Percentiles rank a stretch among this genome's conserved stretches.
Conservation (phyloP, 1,140 invertebrate species). For the Philopotamus ludificatus region DNA sequence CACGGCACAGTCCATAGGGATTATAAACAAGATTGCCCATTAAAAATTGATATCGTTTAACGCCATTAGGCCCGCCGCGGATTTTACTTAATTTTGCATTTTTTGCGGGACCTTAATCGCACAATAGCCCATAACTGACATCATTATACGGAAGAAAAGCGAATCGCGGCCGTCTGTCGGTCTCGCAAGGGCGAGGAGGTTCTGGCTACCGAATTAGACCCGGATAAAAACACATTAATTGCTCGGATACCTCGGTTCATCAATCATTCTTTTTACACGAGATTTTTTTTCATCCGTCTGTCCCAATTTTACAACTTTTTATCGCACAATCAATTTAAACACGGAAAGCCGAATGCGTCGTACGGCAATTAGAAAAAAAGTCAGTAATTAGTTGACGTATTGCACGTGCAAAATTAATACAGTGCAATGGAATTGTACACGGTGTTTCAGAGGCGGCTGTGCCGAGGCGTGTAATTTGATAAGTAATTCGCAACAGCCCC, state of each 20-base stretch:
- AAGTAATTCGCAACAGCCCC: slow-evolving; percentile 12
- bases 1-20: no score
- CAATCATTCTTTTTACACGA: slow-evolving; percentile 36
- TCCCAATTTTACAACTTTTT: no score
- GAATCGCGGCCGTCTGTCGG: background rate
- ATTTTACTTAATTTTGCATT: background rate
- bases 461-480: slow-evolving; percentile 2
- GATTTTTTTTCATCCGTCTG: no score
- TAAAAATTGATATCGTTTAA: no score
- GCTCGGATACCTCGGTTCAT: slow-evolving; percentile 28
- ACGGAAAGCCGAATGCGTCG: background rate
- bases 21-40: no score
- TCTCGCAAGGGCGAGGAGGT: slow-evolving; percentile 3
- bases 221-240: slow-evolving; percentile 40
- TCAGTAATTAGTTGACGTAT: slow-evolving; percentile 6
- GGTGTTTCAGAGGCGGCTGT: background rate
- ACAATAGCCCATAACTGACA: slow-evolving; percentile 37
- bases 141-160: slow-evolving; percentile 29
- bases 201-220: slow-evolving; percentile 31
- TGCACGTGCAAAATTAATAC: slow-evolving; percentile 2
- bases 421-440: background rate
- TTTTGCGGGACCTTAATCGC: slow-evolving; percentile 26
- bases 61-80: no score
- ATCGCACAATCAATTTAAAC: no score
- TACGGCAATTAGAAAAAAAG: no score